phyloP scores from a whole-genome alignment of 2,888 invertebrate species.

The Leptarthrus brevirostris region DNA sequence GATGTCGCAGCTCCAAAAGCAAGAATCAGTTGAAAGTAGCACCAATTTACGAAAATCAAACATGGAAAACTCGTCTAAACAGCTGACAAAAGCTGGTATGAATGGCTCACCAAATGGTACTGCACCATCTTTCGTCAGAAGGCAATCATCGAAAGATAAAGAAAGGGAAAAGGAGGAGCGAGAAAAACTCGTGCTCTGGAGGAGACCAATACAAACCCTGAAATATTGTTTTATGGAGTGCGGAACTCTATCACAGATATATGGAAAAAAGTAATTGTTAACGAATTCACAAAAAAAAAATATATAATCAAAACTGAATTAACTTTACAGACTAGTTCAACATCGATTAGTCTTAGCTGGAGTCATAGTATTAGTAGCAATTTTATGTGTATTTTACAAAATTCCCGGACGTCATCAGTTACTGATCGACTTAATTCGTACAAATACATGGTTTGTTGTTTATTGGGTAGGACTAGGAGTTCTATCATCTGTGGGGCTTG shows the following conservation, averaged over 20 bases:
- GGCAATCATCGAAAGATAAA: conserved; percentile 59
- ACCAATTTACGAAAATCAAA: conserved; percentile 49
- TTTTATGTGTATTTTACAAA: conserved; percentile 64
- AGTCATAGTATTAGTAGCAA: conserved; percentile 63
- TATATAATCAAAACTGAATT: background rate
- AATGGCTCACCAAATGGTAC: conserved; percentile 58
- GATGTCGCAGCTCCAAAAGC: conserved; percentile 57
- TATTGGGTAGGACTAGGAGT: conserved; percentile 96
- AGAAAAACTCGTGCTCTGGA: conserved; percentile 81
- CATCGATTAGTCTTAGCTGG: conserved; percentile 62
- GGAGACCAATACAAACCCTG: conserved; percentile 80
- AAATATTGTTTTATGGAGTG: conserved; percentile 84
- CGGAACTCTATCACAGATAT: conserved; percentile 72
- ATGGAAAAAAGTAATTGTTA: conserved; percentile 71
- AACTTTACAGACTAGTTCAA: conserved; percentile 61
- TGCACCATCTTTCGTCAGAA: conserved; percentile 59
- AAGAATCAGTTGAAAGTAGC: conserved; percentile 47
- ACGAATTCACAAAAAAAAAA: background rate
- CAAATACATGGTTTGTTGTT: conserved; percentile 68
- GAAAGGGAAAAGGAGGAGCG: conserved; percentile 72
- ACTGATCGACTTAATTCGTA: conserved; percentile 62
- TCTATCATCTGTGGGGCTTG: conserved; percentile 96
- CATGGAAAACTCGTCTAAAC: conserved; percentile 49
- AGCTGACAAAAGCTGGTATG: conserved; percentile 27
- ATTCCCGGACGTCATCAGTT: conserved; percentile 66